A percentile compares a stretch with the other conserved stretches of the same genome.
Conservation (phyloP, 2,888 invertebrate genomes). For the Caenorhabditis afra region DNA sequence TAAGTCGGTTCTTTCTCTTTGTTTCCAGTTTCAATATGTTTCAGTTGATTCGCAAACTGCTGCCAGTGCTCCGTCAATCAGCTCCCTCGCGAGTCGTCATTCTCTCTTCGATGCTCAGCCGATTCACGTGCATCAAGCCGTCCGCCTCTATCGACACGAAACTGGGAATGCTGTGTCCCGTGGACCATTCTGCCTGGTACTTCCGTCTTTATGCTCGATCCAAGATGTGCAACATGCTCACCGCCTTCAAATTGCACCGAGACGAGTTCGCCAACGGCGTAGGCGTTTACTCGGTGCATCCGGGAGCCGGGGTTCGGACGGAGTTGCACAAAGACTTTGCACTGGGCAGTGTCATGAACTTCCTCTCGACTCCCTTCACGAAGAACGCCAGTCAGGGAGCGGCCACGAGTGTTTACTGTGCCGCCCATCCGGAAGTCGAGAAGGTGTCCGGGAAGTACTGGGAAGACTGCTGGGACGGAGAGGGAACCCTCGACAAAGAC, state of each 20-base stretch:
- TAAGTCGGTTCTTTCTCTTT: constrained; percentile 31
- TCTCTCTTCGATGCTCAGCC: constrained; percentile 23
- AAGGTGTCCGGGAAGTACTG: constrained; percentile 87
- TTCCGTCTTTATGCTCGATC: constrained; percentile 68
- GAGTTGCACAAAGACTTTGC: constrained; percentile 79
- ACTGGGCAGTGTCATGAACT: constrained; percentile 5
- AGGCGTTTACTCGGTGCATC: constrained; percentile 87
- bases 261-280: constrained; percentile 67
- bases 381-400: constrained; percentile 96
- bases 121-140: constrained; percentile 11
- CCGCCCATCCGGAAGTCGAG: constrained; percentile 89
- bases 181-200: constrained; percentile 28
- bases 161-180: constrained; percentile 14
- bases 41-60: constrained; percentile 41
- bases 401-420: constrained; percentile 91
- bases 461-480: constrained; percentile 89
- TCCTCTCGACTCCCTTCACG: constrained; percentile 88
- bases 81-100: constrained; percentile 40
- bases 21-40: not conserved
- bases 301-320: constrained; percentile 89
- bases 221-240: constrained; percentile 75
- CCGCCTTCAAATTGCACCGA: constrained; percentile 72
- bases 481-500: constrained; percentile 65
- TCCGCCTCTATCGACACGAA: constrained; percentile 10
- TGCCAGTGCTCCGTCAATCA: constrained; percentile 82